Evolutionary conservation across 2,888 invertebrate species (phyloP).

Genomic region (Leptothorax acervorum): DNA sequence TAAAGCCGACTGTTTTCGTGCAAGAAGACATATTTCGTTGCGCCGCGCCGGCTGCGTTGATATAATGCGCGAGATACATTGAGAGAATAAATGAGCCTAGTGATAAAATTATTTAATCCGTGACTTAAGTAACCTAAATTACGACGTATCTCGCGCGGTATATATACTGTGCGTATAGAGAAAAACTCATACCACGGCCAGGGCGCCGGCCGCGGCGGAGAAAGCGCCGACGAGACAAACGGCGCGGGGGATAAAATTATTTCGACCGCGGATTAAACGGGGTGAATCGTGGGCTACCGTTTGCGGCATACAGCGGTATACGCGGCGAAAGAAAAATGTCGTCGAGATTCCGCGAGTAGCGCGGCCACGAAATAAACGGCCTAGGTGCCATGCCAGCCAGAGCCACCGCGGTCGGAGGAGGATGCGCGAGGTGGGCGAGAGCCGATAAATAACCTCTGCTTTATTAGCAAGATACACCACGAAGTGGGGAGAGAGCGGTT

Average conservation of each 20-base stretch:
- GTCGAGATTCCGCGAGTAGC: slow-evolving; percentile 64
- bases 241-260: slow-evolving; percentile 74
- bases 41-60: slow-evolving; percentile 19
- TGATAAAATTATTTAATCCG: slow-evolving; percentile 69
- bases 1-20: slow-evolving; percentile 23
- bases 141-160: slow-evolving; percentile 31
- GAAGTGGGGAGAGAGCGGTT: slow-evolving; percentile 76
- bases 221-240: slow-evolving; percentile 66
- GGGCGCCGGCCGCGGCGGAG: slow-evolving; percentile 19
- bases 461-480: slow-evolving; percentile 82
- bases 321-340: slow-evolving; percentile 66
- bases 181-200: slow-evolving; percentile 41
- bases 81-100: slow-evolving; percentile 63
- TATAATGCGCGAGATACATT: slow-evolving; percentile 30
- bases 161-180: slow-evolving; percentile 14
- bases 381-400: slow-evolving; percentile 77
- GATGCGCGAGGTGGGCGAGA: slow-evolving; percentile 63
- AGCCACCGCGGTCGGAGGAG: slow-evolving; percentile 72
- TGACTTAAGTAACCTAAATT: slow-evolving; percentile 54
- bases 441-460: slow-evolving; percentile 85
- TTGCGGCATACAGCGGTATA: slow-evolving; percentile 35
- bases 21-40: slow-evolving; percentile 55
- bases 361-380: slow-evolving; percentile 81
- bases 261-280: slow-evolving; percentile 76
- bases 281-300: slow-evolving; percentile 66